Base-by-base conservation (phyloP, 2,888 invertebrate genomes). In the Timema podura region DNA sequence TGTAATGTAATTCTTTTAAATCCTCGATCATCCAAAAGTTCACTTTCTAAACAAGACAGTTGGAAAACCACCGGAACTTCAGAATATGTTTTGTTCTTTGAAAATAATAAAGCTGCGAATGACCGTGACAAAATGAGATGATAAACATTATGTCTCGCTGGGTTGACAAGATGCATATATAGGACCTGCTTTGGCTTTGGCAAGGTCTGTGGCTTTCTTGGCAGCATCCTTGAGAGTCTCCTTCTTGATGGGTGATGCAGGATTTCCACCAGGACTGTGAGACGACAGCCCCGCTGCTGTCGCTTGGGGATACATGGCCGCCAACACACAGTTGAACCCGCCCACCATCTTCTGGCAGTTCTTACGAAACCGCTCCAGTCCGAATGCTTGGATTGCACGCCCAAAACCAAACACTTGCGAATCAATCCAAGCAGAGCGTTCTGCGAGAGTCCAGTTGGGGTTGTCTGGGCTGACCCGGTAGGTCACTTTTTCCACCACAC, bases 381-480 rank as follows among this genome's bases (percentile, higher is more conserved):
- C 96, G 82, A 96, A 96, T 7, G 92, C 91, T 74, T 95, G 89
- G 75, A 97, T 93, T 7, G 96, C 91, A 70, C 91, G 83, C 49
- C 93, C 90, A 80, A 96, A 92, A 48, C 96, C 96, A 81, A 89
- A 91, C 66, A 96, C 89, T 78, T 91, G 90, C 2, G 96, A 96
- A 78, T 92, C 92, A 72, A 97, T 90, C 91, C 95, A 95, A 0
- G 95, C 96, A 2, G 91, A 89, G 70, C 96, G 86, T 47, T 87
- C 83, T 44, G 93, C 94, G 48, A 91, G 82, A 3, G 96, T 96
- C 83, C 89, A 89, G 5, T 87, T 86, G 0, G 85, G 84, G 79
- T 88, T 86, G 59, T 91, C 88, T 16, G 88, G 88, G 68, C 88
- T 87, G 66, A 89, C 87, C 72, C 83, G 86, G 80, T 96, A 97